Percentiles rank a stretch among this genome's conserved stretches.
Conservation (phyloP, 2,797 vertebrate species). For the Hybognathus amarus region DNA sequence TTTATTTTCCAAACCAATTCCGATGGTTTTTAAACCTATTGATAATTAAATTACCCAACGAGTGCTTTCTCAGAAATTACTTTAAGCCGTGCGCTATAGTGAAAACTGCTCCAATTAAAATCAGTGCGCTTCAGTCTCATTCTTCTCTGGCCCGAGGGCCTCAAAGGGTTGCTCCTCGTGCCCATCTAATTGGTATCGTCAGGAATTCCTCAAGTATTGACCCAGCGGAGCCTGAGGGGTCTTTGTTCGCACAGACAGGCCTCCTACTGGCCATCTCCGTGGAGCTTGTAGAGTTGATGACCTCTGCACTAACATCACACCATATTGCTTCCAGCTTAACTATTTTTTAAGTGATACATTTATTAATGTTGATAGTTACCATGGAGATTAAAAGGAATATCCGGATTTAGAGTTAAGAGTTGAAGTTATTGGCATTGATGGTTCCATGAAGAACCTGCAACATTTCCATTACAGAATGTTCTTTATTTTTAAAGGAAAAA, state of each 20-base stretch:
- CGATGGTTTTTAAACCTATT: constrained; percentile 6
- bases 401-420: not conserved
- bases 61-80: constrained; percentile 46
- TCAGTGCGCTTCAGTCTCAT: constrained; percentile 57
- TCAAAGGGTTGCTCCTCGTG: constrained; percentile 58
- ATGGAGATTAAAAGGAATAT: not conserved
- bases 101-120: constrained; percentile 64
- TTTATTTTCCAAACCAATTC: not conserved
- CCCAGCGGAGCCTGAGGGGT: constrained; percentile 51
- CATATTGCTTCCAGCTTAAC: constrained; percentile 41
- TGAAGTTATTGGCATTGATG: no score
- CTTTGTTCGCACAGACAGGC: constrained; percentile 59
- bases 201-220: constrained; percentile 64
- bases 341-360: constrained; percentile 23
- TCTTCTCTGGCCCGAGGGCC: constrained; percentile 55
- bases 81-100: constrained; percentile 40
- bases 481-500: no score
- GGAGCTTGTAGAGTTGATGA: constrained; percentile 44
- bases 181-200: constrained; percentile 64
- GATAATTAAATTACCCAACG: constrained; percentile 28
- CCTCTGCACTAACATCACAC: constrained; percentile 49
- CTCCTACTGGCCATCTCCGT: constrained; percentile 50
- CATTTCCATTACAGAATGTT: no score
- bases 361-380: constrained; percentile 6
- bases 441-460: no score